phyloP scores from a whole-genome alignment of 2,113 vertebrate species.

The Hipposideros armiger region DNA sequence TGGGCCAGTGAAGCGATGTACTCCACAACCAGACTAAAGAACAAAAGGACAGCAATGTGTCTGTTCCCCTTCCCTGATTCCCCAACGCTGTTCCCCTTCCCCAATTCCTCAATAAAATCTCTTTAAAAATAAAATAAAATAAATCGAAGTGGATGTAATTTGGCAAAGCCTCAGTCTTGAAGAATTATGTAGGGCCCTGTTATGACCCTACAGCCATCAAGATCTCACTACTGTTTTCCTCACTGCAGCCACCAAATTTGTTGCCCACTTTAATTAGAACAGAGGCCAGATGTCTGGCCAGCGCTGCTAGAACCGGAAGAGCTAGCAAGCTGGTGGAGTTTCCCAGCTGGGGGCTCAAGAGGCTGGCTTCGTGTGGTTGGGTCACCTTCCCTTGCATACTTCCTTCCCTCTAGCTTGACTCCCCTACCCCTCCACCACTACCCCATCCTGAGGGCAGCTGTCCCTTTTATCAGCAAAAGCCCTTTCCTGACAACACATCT shows the following conservation, averaged over 20 bases:
- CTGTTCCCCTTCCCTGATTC: too few species aligned
- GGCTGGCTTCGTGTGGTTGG: slow-evolving; percentile 59
- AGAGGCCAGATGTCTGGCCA: slow-evolving; percentile 81
- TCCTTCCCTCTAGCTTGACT: slow-evolving; percentile 75
- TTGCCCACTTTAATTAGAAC: slow-evolving; percentile 82
- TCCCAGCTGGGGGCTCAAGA: slow-evolving; percentile 73
- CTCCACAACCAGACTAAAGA: too few species aligned
- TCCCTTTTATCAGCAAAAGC: slow-evolving; percentile 78
- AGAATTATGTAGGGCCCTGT: slow-evolving; percentile 57
- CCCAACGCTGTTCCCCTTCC: too few species aligned
- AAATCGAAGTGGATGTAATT: slow-evolving; percentile 57
- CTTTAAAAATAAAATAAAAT: background rate
- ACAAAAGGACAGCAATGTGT: too few species aligned
- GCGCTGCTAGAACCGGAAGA: slow-evolving; percentile 68
- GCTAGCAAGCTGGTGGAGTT: slow-evolving; percentile 62
- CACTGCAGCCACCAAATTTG: slow-evolving; percentile 54
- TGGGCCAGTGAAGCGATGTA: too few species aligned
- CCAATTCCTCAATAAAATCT: too few species aligned
- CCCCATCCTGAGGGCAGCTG: slow-evolving; percentile 71
- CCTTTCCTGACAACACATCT: slow-evolving; percentile 82
- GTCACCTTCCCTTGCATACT: slow-evolving; percentile 78
- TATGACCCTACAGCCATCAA: slow-evolving; percentile 49
- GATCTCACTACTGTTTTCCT: slow-evolving; percentile 62
- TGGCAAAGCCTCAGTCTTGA: background rate
- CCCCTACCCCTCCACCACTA: background rate